Base-by-base conservation (phyloP, 1,140 invertebrate species). In the Pseudachorutes palmiensis region DNA sequence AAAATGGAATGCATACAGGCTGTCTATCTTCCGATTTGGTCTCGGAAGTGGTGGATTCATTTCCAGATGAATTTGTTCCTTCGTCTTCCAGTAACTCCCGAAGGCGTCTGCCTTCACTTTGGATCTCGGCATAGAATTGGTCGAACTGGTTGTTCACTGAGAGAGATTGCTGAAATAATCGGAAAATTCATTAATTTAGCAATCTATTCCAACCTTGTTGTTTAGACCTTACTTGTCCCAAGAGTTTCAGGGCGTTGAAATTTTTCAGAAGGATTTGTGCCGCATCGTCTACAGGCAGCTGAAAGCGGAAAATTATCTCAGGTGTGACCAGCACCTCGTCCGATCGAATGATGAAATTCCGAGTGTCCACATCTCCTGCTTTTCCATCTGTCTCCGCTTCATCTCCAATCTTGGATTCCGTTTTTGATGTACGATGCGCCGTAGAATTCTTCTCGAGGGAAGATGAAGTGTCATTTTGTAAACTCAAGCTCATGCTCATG, bases 121-220 rank as follows among this genome's bases (percentile, higher is more conserved):
- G 84, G 68, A 89, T 78, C 72, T 91, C 88, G 29, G 83, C 70
- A 69, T 88, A 89, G 0, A 90, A 77, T 72, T 88, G 86, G 62
- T 79, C 80, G 9, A 91, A 74, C 75, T 90, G 88, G 64, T 89
- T 85, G 71, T 88, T 88, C 0, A 91, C 87, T 61, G 88, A 69
- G 1, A 79, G 70, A 0, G 88, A 86, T 81, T 89, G 80, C 36
- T 51, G 33, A 59, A 67, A 63, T n/a, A 2, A 28, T 55, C n/a
- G 63, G 30, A 45, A 62, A 29, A 33, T 48, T 16, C 58, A 62
- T 30, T 24, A 24, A n/a, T 41, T 62, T n/a, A n/a, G 33, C 28
- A 67, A 24, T 64, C 2, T 51, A n/a, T 24, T 14, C 30, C 62
- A 19, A 55, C 16, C 59, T 3, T 64, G 62, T 9, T 19, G 55